phyloP scores from a whole-genome alignment of 2,797 vertebrate species.

The Fistularia commersonii region DNA sequence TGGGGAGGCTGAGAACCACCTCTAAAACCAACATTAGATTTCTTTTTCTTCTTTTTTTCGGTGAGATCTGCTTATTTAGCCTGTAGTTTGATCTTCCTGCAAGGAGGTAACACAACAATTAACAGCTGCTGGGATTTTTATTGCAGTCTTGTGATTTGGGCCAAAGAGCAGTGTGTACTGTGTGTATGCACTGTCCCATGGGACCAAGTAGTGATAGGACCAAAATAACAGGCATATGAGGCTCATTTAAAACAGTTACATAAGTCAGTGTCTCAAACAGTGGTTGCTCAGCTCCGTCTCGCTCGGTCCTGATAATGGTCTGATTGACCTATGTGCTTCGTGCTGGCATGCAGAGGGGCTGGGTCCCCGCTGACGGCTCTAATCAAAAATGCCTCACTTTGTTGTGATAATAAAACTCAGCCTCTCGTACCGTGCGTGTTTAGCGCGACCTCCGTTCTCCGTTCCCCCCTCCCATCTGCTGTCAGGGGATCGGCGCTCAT shows the following conservation, averaged over 20 bases:
- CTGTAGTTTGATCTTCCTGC: neutral
- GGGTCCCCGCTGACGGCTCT: constrained; percentile 20
- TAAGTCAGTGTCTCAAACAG: constrained; percentile 40
- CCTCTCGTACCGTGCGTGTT: constrained; percentile 20
- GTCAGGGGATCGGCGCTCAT: constrained; percentile 11
- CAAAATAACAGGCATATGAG: constrained; percentile 55
- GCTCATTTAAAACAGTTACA: constrained; percentile 60
- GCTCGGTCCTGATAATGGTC: constrained; percentile 33
- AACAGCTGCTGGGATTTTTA: constrained; percentile 10
- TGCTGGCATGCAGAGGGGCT: constrained; percentile 23
- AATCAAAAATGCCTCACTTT: constrained; percentile 34
- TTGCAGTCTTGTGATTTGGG: constrained; percentile 52
- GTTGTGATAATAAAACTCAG: constrained; percentile 30
- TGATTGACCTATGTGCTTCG: constrained; percentile 24
- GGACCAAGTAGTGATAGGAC: constrained; percentile 35
- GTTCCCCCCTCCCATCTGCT: constrained; percentile 7
- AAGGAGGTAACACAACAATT: constrained; percentile 17
- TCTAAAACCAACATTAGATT: no score
- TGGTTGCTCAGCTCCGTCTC: constrained; percentile 25
- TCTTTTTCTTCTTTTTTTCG: no score
- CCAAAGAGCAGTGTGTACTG: constrained; percentile 47
- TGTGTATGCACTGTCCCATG: constrained; percentile 31
- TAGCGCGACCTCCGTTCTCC: constrained; percentile 1
- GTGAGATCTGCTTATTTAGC: neutral
- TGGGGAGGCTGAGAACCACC: no score